phyloP scores from a whole-genome alignment of 2,797 vertebrate genomes.

The Hoplostethus atlanticus region DNA sequence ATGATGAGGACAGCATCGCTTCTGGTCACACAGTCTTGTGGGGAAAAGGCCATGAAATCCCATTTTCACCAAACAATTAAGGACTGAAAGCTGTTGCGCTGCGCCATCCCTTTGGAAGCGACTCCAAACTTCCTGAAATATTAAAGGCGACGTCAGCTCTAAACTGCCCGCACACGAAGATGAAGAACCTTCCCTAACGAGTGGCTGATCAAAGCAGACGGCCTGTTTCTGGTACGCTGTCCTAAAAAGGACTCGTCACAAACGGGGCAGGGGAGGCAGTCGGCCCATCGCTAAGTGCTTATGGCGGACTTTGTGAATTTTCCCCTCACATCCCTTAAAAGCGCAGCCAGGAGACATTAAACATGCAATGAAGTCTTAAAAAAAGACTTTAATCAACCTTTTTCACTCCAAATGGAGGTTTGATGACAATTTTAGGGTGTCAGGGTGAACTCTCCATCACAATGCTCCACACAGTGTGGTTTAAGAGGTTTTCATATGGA shows the following conservation, averaged over 20 bases:
- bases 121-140: constrained; percentile 50
- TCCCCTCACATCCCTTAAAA: not conserved
- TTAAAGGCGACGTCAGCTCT: constrained; percentile 18
- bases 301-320: constrained; percentile 2
- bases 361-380: not conserved
- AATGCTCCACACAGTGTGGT: too few species aligned
- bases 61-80: constrained; percentile 55
- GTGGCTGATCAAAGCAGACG: constrained; percentile 14
- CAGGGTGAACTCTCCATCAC: too few species aligned
- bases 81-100: constrained; percentile 39
- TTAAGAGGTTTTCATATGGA: too few species aligned
- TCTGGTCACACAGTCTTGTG: constrained; percentile 32
- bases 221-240: not conserved
- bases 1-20: constrained; percentile 28
- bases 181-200: constrained; percentile 10
- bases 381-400: constrained; percentile 1
- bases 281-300: constrained; percentile 4
- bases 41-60: constrained; percentile 60
- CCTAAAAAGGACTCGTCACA: constrained; percentile 22
- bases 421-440: too few species aligned
- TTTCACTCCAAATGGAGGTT: not conserved
- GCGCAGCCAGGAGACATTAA: constrained; percentile 6
- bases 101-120: constrained; percentile 31
- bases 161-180: not conserved
- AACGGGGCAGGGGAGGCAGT: constrained; percentile 11